phyloP scores from a whole-genome alignment of 2,113 vertebrate genomes.

The Oncorhynchus gorbuscha region DNA sequence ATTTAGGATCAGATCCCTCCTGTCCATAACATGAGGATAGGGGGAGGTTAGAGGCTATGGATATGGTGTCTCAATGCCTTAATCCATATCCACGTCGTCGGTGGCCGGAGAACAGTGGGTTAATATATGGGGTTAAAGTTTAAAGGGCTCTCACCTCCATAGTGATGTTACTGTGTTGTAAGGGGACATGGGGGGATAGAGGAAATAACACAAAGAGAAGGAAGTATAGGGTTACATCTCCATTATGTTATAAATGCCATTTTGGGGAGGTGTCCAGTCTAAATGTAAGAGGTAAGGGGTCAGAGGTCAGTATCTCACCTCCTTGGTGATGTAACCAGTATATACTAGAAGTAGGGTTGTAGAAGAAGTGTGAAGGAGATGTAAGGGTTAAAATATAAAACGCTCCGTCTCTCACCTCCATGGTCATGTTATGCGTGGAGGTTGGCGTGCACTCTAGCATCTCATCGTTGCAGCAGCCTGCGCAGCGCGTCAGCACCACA shows the following conservation, averaged over 20 bases:
- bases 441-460: slow-evolving; percentile 88
- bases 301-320: background rate
- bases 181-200: too few species aligned
- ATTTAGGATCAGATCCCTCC: too few species aligned
- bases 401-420: slow-evolving; percentile 81
- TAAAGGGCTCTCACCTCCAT: background rate
- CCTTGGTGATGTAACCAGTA: too few species aligned
- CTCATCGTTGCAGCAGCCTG: slow-evolving; percentile 94
- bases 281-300: background rate
- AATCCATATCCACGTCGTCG: too few species aligned
- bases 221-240: background rate
- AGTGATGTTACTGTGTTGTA: background rate
- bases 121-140: background rate
- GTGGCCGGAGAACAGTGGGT: too few species aligned
- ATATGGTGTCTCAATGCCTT: too few species aligned
- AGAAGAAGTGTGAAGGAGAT: too few species aligned
- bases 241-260: background rate
- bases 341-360: background rate
- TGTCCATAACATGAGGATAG: too few species aligned
- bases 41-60: too few species aligned
- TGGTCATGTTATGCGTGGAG: slow-evolving; percentile 85
- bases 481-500: slow-evolving; percentile 90
- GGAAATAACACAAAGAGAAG: too few species aligned
- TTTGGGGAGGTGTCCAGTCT: background rate
- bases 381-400: background rate